Evolutionary conservation across 2,113 vertebrate species (phyloP), one percentile per base, ranked within the genome.

Genomic region (Indicator maculatus): DNA sequence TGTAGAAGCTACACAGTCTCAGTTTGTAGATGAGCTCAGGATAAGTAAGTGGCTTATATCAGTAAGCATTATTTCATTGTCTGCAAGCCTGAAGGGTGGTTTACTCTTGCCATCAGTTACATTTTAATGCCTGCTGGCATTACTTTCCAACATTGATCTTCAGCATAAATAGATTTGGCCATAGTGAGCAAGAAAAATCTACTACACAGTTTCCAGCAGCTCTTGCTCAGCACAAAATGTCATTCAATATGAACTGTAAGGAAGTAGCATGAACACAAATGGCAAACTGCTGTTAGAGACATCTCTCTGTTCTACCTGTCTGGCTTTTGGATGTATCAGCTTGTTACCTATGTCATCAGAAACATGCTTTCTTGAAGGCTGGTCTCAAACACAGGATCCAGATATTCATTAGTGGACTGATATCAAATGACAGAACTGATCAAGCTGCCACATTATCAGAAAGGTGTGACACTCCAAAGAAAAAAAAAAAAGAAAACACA

Each of bases 171-270:
- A 88, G 65, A 94, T 82, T 74, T 58, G 55, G 26, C 33, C 39
- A 50, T 50, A 74, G 39, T n/a, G 52, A 87, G 19, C 26, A 71
- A 21, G n/a, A 94, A 89, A 74, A 82, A 77, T 88, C 82, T 52
- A 39, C 87, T 59, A 76, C 76, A 31, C n/a, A 77, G 47, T 89
- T 88, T 95, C 90, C 95, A 97, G 79, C 47, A 96, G 86, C 64
- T 88, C 89, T 95, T 88, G 56, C 71, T 95, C 77, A 92, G 93
- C 93, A 90, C 16, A 71, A 95, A 83, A 60, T 55, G 78, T 56
- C 47, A 75, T 76, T 93, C 80, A 81, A 45, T 47, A 86, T 6
- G 20, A n/a, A 83, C 59, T 39, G 27, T 45, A 61, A 81, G 17
- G 23, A 67, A 58, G 36, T 47, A 56, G 27, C 5, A 10, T 30